phyloP scores from a whole-genome alignment of 2,797 vertebrate species.

The Myotis planiceps region DNA sequence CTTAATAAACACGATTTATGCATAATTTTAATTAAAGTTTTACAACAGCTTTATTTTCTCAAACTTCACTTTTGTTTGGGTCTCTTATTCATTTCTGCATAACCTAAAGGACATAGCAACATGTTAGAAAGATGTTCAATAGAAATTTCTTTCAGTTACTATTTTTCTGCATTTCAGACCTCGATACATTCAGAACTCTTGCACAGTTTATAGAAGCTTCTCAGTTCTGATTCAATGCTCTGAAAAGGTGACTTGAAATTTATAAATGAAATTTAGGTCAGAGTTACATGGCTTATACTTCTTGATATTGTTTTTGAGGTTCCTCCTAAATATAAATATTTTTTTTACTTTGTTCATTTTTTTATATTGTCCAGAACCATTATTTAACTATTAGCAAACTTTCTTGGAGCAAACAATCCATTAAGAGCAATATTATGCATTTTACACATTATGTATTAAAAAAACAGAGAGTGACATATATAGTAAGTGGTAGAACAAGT shows the following conservation, averaged over 20 bases:
- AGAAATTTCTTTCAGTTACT: neutral
- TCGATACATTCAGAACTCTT: neutral
- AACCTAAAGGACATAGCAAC: neutral
- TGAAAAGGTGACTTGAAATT: neutral
- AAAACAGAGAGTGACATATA: neutral
- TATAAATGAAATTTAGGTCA: neutral
- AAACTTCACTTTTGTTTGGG: neutral
- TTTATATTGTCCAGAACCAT: neutral
- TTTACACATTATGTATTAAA: neutral
- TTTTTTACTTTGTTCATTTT: slow-evolving; percentile 6
- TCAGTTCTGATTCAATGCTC: neutral
- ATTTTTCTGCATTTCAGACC: neutral
- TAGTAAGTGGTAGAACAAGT: neutral
- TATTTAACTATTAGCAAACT: neutral
- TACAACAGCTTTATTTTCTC: neutral
- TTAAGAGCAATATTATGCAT: neutral
- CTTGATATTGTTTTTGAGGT: neutral
- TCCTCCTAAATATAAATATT: neutral
- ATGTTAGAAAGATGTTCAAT: neutral
- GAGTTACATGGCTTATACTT: neutral
- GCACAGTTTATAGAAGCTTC: neutral
- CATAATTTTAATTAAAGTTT: neutral
- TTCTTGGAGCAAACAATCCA: neutral
- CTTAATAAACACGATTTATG: neutral
- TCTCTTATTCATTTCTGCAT: neutral